A percentile compares a stretch with the other conserved stretches of the same genome.
Evolutionary conservation across 2,113 vertebrate genomes (phyloP).

Genomic region (Mormyrus lacerda): DNA sequence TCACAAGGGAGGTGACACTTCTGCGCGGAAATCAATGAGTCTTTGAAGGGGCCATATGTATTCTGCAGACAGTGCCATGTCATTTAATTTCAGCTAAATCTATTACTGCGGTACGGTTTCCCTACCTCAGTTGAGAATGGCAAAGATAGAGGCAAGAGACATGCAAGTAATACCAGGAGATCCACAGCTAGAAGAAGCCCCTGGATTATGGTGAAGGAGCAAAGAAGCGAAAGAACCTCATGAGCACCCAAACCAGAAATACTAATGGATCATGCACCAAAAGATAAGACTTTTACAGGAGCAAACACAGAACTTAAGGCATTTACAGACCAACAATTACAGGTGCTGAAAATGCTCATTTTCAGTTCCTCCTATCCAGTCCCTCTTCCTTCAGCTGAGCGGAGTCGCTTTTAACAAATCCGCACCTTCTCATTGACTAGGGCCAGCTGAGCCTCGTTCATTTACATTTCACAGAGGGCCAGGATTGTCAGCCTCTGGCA

Average conservation of each 20-base stretch:
- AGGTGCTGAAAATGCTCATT: not conserved
- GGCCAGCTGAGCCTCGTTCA: not conserved
- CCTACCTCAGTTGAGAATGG: not conserved
- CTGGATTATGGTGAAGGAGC: not conserved
- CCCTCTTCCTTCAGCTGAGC: not conserved
- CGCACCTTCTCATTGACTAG: not conserved
- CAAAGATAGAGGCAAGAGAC: not conserved
- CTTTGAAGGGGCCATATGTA: not conserved
- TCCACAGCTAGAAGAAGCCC: not conserved
- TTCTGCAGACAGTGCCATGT: not conserved
- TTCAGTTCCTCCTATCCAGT: not conserved
- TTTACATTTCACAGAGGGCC: slow-evolving; percentile 1
- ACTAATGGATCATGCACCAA: not conserved
- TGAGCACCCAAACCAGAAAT: not conserved
- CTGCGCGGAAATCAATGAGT: not conserved
- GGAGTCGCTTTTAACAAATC: not conserved
- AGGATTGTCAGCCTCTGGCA: slow-evolving; percentile 24
- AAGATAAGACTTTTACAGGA: not conserved
- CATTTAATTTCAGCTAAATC: not conserved
- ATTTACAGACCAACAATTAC: not conserved
- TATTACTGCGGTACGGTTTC: not conserved
- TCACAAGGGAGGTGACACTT: not conserved
- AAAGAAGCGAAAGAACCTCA: not conserved
- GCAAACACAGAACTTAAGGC: not conserved
- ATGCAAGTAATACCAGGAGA: not conserved